Conservation (phyloP, 1,140 invertebrate species). For the Chionoecetes opilio region DNA sequence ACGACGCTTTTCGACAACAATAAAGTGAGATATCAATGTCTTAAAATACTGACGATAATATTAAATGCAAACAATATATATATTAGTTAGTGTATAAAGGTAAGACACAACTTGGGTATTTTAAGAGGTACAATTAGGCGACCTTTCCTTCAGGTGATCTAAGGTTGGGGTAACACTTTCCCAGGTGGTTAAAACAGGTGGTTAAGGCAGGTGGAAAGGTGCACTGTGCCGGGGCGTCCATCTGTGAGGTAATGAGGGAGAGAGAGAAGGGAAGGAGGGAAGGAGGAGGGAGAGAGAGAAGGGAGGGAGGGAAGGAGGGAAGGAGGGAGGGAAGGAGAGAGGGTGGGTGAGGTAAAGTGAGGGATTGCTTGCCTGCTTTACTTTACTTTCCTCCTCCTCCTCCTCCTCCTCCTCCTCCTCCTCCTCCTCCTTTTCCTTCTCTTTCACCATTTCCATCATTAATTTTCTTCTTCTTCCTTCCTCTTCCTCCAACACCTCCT, state of each 20-base stretch:
- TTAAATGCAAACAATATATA: neutral
- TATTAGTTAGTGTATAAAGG: neutral
- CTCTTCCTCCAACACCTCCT: neutral
- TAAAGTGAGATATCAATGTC: no score
- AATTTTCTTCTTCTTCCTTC: neutral
- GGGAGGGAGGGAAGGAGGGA: neutral
- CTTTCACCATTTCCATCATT: neutral
- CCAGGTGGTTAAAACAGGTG: neutral
- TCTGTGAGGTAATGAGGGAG: neutral
- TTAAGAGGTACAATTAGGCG: neutral
- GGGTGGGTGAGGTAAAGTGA: neutral
- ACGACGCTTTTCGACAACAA: neutral
- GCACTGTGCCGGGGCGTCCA: neutral
- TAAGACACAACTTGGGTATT: neutral
- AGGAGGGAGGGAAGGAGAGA: no score
- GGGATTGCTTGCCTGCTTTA: neutral
- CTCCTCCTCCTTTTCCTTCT: neutral
- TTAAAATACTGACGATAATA: neutral
- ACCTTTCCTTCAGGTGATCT: neutral
- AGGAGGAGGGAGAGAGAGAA: neutral
- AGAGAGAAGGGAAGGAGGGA: neutral
- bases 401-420: neutral
- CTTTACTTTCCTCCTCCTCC: neutral
- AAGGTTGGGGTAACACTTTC: neutral
- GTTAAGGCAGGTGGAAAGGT: neutral